Evolutionary conservation across 2,797 vertebrate genomes (phyloP), one percentile per base, ranked within the genome.

Genomic region (Enoplosus armatus): DNA sequence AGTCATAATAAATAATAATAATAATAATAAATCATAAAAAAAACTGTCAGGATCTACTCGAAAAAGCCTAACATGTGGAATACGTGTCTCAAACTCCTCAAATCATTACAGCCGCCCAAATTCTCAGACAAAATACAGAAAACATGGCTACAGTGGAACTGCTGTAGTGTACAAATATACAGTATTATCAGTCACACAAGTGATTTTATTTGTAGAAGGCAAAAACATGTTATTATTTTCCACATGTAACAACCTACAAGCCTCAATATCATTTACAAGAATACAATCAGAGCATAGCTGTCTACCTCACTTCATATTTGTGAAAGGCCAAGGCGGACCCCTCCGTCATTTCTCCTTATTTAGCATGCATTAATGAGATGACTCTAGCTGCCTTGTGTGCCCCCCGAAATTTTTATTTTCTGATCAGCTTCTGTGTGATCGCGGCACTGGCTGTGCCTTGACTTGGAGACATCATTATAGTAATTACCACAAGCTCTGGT

Each of bases 401-500:
- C 67, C 64, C 86, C 77, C 88, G 78, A 94, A 86, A 14, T 80
- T 73, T 79, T 86, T 85, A 87, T 91, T 92, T 81, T 87, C 66
- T 89, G 89, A 89, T 90, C 91, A 87, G 91, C 84, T 90, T 90
- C 89, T 68, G 84, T 90, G 79, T 92, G 89, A 91, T 90, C 27
- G 48, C 56, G 48, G 75, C 75, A 83, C 80, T 80, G 81, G 69
- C 79, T 87, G 80, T 87, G 86, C 92, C 92, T 87, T 75, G 92
- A 92, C 70, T 83, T 78, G 89, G 90, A 90, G 92, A 80, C 89
- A 95, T 95, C 90, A 95, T 93, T 95, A 96, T 95, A 91, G 85
- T 89, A 95, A 95, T 94, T 92, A 93, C 83, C 93, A 93, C 54
- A 85, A 95, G 91, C 94, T 91, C 90, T 94, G 94, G 94, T 90